Percentiles rank a stretch among this genome's conserved stretches.
Evolutionary conservation across 2,113 vertebrate species (phyloP).

Genomic region (Regulus satrapa): DNA sequence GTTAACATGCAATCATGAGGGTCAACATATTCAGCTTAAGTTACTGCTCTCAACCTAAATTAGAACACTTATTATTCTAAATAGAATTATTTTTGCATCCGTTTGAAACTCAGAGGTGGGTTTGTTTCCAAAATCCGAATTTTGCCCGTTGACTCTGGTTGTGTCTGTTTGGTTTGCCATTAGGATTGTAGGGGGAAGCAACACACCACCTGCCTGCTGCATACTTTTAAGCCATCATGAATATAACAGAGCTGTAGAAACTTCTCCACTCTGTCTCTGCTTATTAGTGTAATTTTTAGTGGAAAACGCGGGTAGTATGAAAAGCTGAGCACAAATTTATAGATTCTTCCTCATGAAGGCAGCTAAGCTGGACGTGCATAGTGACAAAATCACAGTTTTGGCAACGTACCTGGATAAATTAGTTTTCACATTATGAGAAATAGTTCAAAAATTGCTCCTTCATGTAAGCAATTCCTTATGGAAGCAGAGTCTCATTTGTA

Average conservation of each 20-base stretch:
- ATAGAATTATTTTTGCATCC: neutral
- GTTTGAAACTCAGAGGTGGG: neutral
- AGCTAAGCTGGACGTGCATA: neutral
- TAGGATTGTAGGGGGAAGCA: neutral
- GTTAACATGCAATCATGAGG: neutral
- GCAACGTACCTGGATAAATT: neutral
- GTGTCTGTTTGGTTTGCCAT: neutral
- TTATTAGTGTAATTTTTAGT: neutral
- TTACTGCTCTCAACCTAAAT: neutral
- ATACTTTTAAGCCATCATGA: neutral
- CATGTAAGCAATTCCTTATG: neutral
- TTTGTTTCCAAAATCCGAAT: accelerated
- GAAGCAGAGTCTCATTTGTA: neutral
- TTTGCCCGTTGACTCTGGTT: neutral
- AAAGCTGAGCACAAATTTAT: neutral
- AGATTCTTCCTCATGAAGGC: neutral
- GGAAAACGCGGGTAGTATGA: neutral
- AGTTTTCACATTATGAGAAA: neutral
- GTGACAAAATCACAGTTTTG: neutral
- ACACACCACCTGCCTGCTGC: neutral
- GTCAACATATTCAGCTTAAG: neutral
- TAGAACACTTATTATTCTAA: no score
- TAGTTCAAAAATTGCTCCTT: neutral
- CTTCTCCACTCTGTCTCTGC: neutral
- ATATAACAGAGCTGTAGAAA: neutral